phyloP scores from a whole-genome alignment of 1,140 invertebrate genomes.

The fruit fly (Drosophila melanogaster) region Release_6_plus_ISO1_MT NT_033777.3:30613501-30614000 shows the following conservation, averaged over 20 bases:
- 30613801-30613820: conserved; percentile 23
- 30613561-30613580: conserved; percentile 46
- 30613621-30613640: conserved; percentile 75
- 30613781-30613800: conserved; percentile 38
- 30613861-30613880: conserved; percentile 46
- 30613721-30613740: conserved; percentile 72
- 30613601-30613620: conserved; percentile 76
- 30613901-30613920: conserved; percentile 41
- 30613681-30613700: neutral
- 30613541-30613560: conserved; percentile 25
- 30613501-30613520: conserved; percentile 83
- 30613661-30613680: conserved; percentile 37
- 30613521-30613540: conserved; percentile 83
- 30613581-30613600: conserved; percentile 83
- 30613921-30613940: conserved; percentile 81
- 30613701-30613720: conserved; percentile 56
- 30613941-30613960: conserved; percentile 54
- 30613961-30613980: neutral
- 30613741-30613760: conserved; percentile 78
- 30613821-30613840: conserved; percentile 1
- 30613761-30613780: conserved; percentile 26
- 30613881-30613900: conserved; percentile 74
- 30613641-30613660: conserved; percentile 76
- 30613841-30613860: conserved; percentile 66
- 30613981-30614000: conserved; percentile 13